Conservation (phyloP, 2,797 vertebrate genomes). For the Gambusia yucatana region DNA sequence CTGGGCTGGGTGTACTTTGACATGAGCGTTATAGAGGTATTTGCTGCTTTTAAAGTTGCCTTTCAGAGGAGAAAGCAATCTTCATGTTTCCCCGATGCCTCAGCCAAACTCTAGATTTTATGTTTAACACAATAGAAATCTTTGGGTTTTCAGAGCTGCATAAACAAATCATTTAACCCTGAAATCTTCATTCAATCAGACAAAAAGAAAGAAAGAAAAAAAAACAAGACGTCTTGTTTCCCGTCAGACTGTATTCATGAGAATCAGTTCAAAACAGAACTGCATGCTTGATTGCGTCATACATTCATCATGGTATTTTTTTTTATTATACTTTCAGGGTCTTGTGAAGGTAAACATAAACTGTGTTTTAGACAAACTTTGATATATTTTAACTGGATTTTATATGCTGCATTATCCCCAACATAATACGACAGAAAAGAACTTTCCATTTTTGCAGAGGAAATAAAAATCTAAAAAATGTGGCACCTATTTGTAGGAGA, state of each 20-base stretch:
- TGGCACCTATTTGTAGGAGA: not conserved
- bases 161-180: conserved; percentile 39
- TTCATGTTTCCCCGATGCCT: not conserved
- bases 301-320: conserved; percentile 40
- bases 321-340: conserved; percentile 29
- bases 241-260: conserved; percentile 46
- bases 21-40: conserved; percentile 47
- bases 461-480: not conserved
- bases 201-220: not conserved
- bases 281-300: conserved; percentile 55
- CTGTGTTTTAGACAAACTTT: not conserved
- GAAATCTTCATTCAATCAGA: conserved; percentile 35
- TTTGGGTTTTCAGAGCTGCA: conserved; percentile 5
- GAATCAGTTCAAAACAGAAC: conserved; percentile 51
- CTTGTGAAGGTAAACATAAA: not conserved
- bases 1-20: conserved; percentile 15
- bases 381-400: not conserved
- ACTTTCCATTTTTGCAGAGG: not conserved
- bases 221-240: conserved; percentile 10
- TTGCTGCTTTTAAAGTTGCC: conserved; percentile 22
- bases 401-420: not conserved
- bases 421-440: not conserved
- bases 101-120: not conserved
- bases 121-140: not conserved
- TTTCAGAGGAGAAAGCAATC: not conserved